A percentile compares a stretch with the other conserved stretches of the same genome.
phyloP scores from a whole-genome alignment of 2,113 vertebrate genomes.

The Rhinoptilus africanus region DNA sequence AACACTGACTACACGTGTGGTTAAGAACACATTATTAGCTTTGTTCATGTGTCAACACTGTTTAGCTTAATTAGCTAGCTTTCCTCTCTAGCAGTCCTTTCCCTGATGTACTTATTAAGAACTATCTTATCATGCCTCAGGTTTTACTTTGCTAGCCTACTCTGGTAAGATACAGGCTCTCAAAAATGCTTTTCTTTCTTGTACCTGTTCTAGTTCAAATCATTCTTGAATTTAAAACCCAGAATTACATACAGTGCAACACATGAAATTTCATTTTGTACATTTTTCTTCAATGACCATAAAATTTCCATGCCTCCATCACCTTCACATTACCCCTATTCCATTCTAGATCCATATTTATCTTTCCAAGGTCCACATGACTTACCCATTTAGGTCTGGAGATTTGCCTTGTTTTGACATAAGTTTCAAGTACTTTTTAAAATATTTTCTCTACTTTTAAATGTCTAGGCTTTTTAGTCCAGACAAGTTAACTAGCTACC shows the following conservation, averaged over 20 bases:
- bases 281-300: not conserved
- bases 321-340: not conserved
- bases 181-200: not conserved
- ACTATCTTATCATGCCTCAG: not conserved
- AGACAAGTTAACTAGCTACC: not conserved
- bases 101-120: not conserved
- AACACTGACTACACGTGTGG: accelerated
- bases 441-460: not conserved
- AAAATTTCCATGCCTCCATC: not conserved
- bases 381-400: not conserved
- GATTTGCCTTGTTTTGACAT: not conserved
- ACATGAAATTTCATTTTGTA: not conserved
- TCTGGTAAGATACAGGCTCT: not conserved
- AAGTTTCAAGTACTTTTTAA: not conserved
- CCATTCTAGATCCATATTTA: not conserved
- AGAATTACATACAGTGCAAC: not conserved
- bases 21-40: not conserved
- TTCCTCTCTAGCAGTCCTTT: not conserved
- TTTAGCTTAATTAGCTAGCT: not conserved
- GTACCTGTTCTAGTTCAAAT: not conserved
- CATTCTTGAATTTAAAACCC: not conserved
- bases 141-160: not conserved
- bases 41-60: not conserved
- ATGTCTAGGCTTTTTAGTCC: not conserved
- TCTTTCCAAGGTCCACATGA: not conserved